phyloP scores from a whole-genome alignment of 1,140 invertebrate genomes.

The Halotydeus destructor region DNA sequence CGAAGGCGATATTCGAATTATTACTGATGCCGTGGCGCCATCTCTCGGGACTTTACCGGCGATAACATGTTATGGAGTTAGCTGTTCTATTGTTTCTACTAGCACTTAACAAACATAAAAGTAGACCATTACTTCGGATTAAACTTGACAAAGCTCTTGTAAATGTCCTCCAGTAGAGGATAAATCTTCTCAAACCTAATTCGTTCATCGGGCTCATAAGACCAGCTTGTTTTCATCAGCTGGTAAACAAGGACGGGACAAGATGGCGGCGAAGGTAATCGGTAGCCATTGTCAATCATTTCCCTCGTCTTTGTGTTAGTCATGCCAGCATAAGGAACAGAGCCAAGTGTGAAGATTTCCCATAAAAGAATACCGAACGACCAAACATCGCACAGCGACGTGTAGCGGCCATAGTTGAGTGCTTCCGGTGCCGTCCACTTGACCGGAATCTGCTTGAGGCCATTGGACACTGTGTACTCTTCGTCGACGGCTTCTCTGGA shows the following conservation, averaged over 20 bases:
- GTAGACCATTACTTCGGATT: background rate
- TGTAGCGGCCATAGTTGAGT: slow-evolving; percentile 84
- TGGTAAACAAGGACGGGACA: slow-evolving; percentile 57
- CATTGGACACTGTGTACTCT: slow-evolving; percentile 87
- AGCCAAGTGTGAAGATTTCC: slow-evolving; percentile 86
- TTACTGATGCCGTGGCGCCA: too few relatives aligned
- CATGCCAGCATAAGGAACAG: slow-evolving; percentile 80
- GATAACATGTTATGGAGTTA: too few relatives aligned
- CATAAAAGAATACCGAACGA: slow-evolving; percentile 88
- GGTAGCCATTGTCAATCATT: slow-evolving; percentile 77
- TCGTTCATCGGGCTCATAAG: too few relatives aligned
- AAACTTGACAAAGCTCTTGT: background rate
- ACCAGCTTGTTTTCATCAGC: background rate
- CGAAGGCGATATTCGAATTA: too few relatives aligned
- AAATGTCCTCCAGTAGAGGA: background rate
- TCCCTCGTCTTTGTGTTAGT: slow-evolving; percentile 74
- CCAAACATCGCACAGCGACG: slow-evolving; percentile 95
- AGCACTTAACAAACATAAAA: background rate
- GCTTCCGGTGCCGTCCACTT: slow-evolving; percentile 96
- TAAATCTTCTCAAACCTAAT: too few relatives aligned
- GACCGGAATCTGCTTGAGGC: slow-evolving; percentile 93
- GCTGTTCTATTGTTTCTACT: background rate
- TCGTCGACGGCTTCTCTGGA: slow-evolving; percentile 68
- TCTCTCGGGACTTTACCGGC: too few relatives aligned
- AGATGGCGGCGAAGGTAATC: slow-evolving; percentile 70